Conservation (phyloP, 2,888 invertebrate genomes). For the Acanthacorydalis orientalis region DNA sequence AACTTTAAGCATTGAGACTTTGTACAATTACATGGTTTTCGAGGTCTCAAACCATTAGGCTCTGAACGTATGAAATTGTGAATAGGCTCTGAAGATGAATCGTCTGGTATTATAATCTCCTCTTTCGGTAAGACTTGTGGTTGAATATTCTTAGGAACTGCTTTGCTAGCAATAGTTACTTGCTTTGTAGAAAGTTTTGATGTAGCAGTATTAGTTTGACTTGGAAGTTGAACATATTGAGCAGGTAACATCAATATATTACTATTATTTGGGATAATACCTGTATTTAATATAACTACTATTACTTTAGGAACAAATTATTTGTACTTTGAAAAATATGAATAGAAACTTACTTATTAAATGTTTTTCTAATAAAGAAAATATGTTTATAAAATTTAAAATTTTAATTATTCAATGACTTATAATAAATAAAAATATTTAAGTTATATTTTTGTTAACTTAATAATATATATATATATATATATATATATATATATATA, state of each 20-base stretch:
- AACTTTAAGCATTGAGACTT: slow-evolving; percentile 96
- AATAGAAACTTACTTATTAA: not conserved
- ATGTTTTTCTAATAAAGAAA: no score
- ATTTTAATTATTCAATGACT: no score
- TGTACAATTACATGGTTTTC: slow-evolving; percentile 97
- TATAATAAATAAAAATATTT: no score
- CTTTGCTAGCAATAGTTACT: slow-evolving; percentile 11
- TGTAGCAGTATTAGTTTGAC: not conserved
- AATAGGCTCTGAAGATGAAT: not conserved
- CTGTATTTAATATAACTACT: not conserved
- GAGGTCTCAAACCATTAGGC: slow-evolving; percentile 38
- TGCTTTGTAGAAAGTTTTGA: slow-evolving; percentile 7
- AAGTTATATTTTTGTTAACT: no score
- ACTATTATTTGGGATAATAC: slow-evolving; percentile 11
- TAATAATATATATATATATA: no score
- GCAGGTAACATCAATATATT: slow-evolving; percentile 41
- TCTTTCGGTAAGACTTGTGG: slow-evolving; percentile 4
- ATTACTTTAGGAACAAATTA: not conserved
- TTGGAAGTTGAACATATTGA: slow-evolving; percentile 29
- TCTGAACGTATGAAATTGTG: slow-evolving; percentile 11
- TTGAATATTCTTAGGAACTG: slow-evolving; percentile 19
- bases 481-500: no score
- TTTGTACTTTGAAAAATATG: not conserved
- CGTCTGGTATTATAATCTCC: slow-evolving; percentile 1
- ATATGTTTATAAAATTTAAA: no score